These are phyloP conservation scores for Pterois miles DNA, from an alignment of 2,797 vertebrate genomes.

Conservation along the genomic window DNA sequence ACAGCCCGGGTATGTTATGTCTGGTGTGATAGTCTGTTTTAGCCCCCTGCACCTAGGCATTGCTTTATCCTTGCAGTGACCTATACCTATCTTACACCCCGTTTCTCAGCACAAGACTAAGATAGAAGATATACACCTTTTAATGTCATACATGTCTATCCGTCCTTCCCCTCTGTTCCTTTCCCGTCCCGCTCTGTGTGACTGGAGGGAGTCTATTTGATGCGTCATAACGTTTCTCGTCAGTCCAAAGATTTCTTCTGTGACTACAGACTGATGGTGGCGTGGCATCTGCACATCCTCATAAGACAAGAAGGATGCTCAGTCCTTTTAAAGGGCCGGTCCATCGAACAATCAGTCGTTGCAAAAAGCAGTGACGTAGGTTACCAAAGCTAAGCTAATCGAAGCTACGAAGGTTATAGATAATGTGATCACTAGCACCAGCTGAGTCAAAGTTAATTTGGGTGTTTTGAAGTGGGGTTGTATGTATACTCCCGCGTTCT, in stretches of 20 bases:
- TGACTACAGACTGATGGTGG: slow-evolving; percentile 19
- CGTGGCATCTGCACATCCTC: slow-evolving; percentile 62
- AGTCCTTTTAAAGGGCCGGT: neutral
- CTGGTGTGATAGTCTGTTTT: slow-evolving; percentile 74
- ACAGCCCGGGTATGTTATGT: slow-evolving; percentile 85
- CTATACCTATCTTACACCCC: slow-evolving; percentile 45
- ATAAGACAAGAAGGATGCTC: slow-evolving; percentile 25
- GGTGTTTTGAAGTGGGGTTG: too few relatives aligned
- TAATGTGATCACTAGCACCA: too few relatives aligned
- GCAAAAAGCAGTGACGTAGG: too few relatives aligned
- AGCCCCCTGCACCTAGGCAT: slow-evolving; percentile 47
- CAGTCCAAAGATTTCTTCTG: slow-evolving; percentile 65
- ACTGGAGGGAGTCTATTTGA: slow-evolving; percentile 59
- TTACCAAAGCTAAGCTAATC: too few relatives aligned
- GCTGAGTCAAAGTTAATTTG: too few relatives aligned
- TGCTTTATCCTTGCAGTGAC: slow-evolving; percentile 46
- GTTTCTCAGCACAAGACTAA: slow-evolving; percentile 44
- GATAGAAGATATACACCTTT: slow-evolving; percentile 53
- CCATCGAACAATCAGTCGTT: neutral
- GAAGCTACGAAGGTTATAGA: too few relatives aligned
- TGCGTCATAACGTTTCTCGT: too few relatives aligned
- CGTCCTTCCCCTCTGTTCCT: slow-evolving; percentile 22
- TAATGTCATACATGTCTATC: slow-evolving; percentile 6
- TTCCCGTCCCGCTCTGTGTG: slow-evolving; percentile 60
- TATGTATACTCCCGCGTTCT: too few relatives aligned